Conservation (phyloP, 2,113 vertebrate species). For the Mixornis gularis region DNA sequence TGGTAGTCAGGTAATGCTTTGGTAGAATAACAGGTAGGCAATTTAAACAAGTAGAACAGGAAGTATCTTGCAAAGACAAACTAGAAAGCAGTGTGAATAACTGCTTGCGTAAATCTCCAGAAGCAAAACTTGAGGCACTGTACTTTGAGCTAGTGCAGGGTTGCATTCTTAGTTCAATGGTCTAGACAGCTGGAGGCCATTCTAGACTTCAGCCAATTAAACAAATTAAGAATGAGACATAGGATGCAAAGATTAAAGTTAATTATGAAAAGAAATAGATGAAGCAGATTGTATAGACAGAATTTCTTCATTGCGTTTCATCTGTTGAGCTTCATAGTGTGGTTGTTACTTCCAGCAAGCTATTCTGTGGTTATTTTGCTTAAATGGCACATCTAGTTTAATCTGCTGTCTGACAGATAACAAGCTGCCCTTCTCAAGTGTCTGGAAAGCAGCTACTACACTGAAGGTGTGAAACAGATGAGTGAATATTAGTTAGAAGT, state of each 20-base stretch:
- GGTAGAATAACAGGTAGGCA: background rate
- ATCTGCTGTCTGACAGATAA: background rate
- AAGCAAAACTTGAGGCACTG: background rate
- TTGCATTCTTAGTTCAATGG: conserved; percentile 27
- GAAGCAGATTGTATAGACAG: conserved; percentile 35
- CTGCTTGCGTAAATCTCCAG: background rate
- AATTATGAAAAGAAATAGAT: conserved; percentile 36
- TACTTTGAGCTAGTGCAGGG: background rate
- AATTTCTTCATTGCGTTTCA: conserved; percentile 4
- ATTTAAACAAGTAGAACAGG: conserved; percentile 41
- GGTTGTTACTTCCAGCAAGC: conserved; percentile 19
- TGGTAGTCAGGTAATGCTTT: background rate
- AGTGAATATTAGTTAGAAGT: background rate
- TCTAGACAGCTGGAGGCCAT: conserved; percentile 49
- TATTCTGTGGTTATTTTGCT: conserved; percentile 17
- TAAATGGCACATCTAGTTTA: conserved; percentile 3
- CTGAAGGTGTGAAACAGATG: conserved; percentile 5
- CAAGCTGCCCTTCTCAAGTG: background rate
- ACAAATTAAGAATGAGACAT: conserved; percentile 46
- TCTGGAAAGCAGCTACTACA: background rate
- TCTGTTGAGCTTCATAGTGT: background rate
- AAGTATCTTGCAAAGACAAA: conserved; percentile 14
- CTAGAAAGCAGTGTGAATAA: conserved; percentile 11
- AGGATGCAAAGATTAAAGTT: conserved; percentile 40
- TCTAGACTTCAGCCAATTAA: conserved; percentile 39